Percentiles rank a stretch among this genome's conserved stretches.
Evolutionary conservation across 1,140 invertebrate species (phyloP).

Genomic region (Formica exsecta): DNA sequence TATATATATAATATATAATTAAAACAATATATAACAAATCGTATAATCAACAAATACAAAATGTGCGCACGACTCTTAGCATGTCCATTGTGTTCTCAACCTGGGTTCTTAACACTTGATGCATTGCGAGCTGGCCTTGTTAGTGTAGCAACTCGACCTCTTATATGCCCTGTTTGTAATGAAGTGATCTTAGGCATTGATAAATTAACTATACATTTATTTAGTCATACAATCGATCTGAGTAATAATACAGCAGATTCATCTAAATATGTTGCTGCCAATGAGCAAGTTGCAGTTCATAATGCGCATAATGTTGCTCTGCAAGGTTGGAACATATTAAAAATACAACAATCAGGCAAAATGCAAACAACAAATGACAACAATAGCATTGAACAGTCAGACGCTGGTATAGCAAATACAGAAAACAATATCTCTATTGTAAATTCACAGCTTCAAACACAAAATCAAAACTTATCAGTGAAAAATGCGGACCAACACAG

Average conservation of each 20-base stretch:
- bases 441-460: conserved; percentile 40
- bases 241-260: conserved; percentile 57
- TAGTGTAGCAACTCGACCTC: conserved; percentile 90
- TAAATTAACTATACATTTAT: conserved; percentile 94
- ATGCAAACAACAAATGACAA: conserved; percentile 20
- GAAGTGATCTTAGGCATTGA: conserved; percentile 92
- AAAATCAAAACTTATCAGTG: conserved; percentile 7
- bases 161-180: conserved; percentile 92
- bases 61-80: conserved; percentile 90
- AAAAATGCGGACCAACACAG: conserved; percentile 31
- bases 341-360: conserved; percentile 43
- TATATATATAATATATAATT: background rate
- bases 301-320: conserved; percentile 38
- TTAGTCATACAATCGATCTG: conserved; percentile 88
- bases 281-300: conserved; percentile 26
- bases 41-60: conserved; percentile 49
- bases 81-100: conserved; percentile 92
- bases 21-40: background rate
- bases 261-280: conserved; percentile 44
- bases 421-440: conserved; percentile 16
- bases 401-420: conserved; percentile 18
- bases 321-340: conserved; percentile 65
- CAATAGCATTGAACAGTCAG: background rate
- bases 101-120: conserved; percentile 90
- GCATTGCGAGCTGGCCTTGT: conserved; percentile 90